Base-by-base conservation (phyloP, 2,888 invertebrate genomes). In the Drosophila bunnanda region DNA sequence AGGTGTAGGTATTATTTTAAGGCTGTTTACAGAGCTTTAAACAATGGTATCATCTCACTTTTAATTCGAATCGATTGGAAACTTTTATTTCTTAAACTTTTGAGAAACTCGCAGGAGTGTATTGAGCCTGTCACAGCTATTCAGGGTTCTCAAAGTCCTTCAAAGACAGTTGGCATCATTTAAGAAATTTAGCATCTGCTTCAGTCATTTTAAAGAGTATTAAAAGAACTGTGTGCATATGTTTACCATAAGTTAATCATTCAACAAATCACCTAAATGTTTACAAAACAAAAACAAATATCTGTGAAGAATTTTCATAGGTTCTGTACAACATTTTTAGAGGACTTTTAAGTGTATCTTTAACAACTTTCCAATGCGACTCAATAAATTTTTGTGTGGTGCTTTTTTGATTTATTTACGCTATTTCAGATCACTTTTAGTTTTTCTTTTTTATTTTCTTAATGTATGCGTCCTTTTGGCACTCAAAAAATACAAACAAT, bases 401-500 rank as follows among this genome's bases (percentile, higher is more conserved):
- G 5, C 15, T 34, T 34, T 32, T 32, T 34, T 32, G 8, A 50
- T 50, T 34, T 32, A 32, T 50, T 50, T 20, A 20, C 20, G 50
- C 32, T 9, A 9, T 50, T 50, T 50, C 5, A 20, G 15, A 15
- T 10, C 38, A 54, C 39, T 54, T 54, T 39, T 9, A 39, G 54
- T 12, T 57, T 44, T n/a, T n/a, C n/a, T n/a, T n/a, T n/a, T n/a
- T n/a, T n/a, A n/a, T n/a, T n/a, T n/a, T n/a, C n/a, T n/a, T 17
- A n/a, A 9, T 17, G 8, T 9, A 3, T 34, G n/a, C 22, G n/a
- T 57, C 25, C 43, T 15, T n/a, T 4, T 46, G 30, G 25, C 57
- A 57, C 57, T 57, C 17, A 22, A 57, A 57, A 57, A 57, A 44
- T 44, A 15, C 25, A 57, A 46, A n/a, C 17, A 28, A 17, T 52